phyloP scores from a whole-genome alignment of 2,888 invertebrate genomes.

The Hemicrepidius hirtus region DNA sequence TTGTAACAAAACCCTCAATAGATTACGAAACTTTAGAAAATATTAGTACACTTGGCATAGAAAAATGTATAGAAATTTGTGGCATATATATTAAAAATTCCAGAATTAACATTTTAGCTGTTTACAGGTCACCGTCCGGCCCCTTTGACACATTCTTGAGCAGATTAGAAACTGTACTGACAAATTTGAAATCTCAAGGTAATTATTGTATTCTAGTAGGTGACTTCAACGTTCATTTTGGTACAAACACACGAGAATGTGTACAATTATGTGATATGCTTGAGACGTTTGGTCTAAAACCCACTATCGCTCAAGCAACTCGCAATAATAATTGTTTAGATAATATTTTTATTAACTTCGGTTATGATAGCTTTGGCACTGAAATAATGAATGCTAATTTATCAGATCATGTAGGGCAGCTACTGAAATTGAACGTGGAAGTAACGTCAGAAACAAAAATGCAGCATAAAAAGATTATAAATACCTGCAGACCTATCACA shows the following conservation, averaged over 20 bases:
- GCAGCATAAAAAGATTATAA: background rate
- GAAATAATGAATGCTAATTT: background rate
- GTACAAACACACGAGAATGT: background rate
- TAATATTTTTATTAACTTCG: background rate
- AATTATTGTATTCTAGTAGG: background rate
- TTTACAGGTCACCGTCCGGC: background rate
- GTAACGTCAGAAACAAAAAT: background rate
- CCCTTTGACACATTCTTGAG: background rate
- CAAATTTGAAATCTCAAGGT: background rate
- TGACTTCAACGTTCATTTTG: background rate
- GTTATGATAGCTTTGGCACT: background rate
- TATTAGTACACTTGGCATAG: background rate
- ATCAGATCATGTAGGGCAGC: background rate
- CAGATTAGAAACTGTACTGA: background rate
- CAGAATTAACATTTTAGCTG: background rate
- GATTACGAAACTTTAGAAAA: background rate
- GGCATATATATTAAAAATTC: background rate
- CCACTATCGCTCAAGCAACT: background rate
- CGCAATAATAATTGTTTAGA: background rate
- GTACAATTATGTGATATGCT: background rate
- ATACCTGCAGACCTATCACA: background rate
- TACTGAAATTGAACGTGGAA: background rate
- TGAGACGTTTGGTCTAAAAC: background rate
- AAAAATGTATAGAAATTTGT: background rate
- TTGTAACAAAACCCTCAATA: background rate